phyloP scores from a whole-genome alignment of 2,113 vertebrate genomes.

The Glaucomys volans region DNA sequence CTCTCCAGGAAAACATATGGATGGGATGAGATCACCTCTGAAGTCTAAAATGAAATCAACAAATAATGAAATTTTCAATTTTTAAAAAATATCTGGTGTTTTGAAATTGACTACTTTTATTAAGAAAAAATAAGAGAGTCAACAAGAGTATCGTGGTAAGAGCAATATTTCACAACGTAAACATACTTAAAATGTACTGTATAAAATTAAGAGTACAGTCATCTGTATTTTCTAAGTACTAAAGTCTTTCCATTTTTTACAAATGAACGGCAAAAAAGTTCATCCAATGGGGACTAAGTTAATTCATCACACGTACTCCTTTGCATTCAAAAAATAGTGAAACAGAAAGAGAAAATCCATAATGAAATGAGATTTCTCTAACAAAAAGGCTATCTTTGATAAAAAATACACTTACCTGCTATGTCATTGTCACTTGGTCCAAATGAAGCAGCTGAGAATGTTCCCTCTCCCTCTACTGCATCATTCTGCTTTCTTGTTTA shows the following conservation, averaged over 20 bases:
- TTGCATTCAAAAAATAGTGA: not conserved
- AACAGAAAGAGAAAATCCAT: not conserved
- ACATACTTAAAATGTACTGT: not conserved
- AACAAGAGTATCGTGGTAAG: slow-evolving; percentile 51
- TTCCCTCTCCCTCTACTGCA: not conserved
- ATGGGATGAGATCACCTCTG: not conserved
- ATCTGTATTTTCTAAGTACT: not conserved
- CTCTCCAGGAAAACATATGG: not conserved
- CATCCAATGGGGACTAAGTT: not conserved
- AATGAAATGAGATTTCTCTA: not conserved
- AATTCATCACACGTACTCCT: not conserved
- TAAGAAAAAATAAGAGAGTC: not conserved
- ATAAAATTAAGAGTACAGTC: not conserved
- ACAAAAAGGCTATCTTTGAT: not conserved
- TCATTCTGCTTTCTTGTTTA: not conserved
- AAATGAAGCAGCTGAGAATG: not conserved
- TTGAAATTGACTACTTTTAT: slow-evolving; percentile 41
- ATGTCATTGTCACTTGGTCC: not conserved
- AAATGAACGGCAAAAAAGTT: slow-evolving; percentile 14
- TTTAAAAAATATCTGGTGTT: not conserved
- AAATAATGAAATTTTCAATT: not conserved
- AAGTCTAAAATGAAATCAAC: not conserved
- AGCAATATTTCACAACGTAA: not conserved
- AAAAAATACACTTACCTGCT: not conserved
- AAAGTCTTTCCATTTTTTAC: not conserved